Evolutionary conservation across 2,888 invertebrate species (phyloP).

Genomic region (Lithophane semibrunnea): DNA sequence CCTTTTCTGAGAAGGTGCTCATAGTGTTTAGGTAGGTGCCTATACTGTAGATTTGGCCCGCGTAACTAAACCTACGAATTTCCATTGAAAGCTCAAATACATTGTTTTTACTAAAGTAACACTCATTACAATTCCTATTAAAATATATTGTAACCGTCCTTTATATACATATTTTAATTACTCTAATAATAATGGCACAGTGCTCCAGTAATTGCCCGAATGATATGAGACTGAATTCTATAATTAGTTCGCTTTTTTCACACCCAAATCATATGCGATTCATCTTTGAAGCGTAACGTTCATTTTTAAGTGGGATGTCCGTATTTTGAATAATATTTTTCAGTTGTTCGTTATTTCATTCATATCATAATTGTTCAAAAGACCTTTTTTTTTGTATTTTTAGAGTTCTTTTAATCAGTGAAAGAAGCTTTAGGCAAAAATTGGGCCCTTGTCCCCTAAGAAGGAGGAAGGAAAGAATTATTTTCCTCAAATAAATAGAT

Average conservation of each 20-base stretch:
- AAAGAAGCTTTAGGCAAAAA: neutral
- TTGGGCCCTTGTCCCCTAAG: neutral
- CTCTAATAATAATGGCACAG: conserved; percentile 26
- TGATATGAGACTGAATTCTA: conserved; percentile 48
- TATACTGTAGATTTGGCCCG: neutral
- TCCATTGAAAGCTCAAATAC: neutral
- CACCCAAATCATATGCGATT: conserved; percentile 51
- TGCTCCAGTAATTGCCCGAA: conserved; percentile 33
- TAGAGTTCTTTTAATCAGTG: neutral
- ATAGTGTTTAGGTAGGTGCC: neutral
- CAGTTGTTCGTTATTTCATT: neutral
- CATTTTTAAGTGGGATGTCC: conserved; percentile 7
- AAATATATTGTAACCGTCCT: neutral
- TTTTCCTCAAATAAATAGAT: neutral
- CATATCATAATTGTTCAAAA: neutral
- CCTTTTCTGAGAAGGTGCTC: neutral
- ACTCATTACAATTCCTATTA: conserved; percentile 1
- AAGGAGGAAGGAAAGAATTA: too few relatives aligned
- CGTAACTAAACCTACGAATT: neutral
- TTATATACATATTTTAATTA: conserved; percentile 44
- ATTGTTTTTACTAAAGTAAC: neutral
- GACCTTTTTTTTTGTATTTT: neutral
- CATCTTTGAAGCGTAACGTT: conserved; percentile 36
- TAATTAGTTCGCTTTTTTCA: conserved; percentile 56
- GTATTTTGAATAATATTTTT: neutral